Base-by-base conservation (phyloP, 2,113 vertebrate species). In the Lycocorax pyrrhopterus region DNA sequence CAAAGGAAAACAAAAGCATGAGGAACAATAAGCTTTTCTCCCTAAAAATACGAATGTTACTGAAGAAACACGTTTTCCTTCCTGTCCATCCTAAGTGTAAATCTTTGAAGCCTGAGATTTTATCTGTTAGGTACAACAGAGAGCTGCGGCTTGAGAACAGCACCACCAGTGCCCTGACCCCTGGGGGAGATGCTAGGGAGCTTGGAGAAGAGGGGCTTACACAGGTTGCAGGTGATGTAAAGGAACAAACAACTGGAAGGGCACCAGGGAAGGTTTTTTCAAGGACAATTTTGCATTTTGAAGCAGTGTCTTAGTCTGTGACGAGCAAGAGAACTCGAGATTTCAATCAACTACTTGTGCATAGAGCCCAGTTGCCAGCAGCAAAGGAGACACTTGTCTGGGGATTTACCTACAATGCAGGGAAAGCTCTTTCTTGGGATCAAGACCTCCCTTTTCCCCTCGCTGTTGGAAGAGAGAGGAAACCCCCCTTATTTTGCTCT, bases 261-360 rank as follows among this genome's bases (percentile, higher is more conserved):
- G 80, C 35, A 74, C 19, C 16, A 43, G 32, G 68, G 51, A 75
- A 96, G 90, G 91, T 39, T 88, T 93, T 68, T 78, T 66, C 89
- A 94, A 94, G 94, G 94, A 52, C 89, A 80, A 35, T 85, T 92
- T 89, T 94, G 90, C 81, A 78, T 92, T 95, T 84, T 60, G 82
- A 83, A 96, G 84, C 71, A 93, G 90, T 67, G 33, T 77, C 60
- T 79, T 80, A 14, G 23, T 80, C n/a, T 32, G 39, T 55, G 73
- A 91, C 27, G 49, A 80, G 55, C 49, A 39, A 72, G 56, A 75
- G 44, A 88, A 56, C 67, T 41, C 58, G 67, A 68, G 55, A 94
- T 95, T 90, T 87, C 79, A 96, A 59, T 79, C 5, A 25, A 69
- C 72, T 46, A 23, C 68, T 69, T 60, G 80, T 88, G 72, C 33